Evolutionary conservation across 1,140 invertebrate species (phyloP), one percentile per base, ranked within the genome.

Genomic region (Whitmania pigra): DNA sequence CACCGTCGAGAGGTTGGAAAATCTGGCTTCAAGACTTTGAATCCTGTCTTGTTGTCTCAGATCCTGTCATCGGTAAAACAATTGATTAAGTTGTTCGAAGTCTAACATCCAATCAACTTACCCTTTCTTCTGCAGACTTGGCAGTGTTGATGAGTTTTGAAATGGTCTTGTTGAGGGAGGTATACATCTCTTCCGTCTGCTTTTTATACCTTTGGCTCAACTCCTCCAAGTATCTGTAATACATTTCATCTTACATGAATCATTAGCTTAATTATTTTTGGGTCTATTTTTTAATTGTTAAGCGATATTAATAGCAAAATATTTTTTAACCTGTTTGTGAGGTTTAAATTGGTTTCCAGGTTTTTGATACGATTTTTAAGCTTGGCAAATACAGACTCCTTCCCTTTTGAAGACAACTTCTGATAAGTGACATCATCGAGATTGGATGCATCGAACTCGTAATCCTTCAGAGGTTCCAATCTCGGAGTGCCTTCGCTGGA

Each of bases 341-440:
- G 83, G 4, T 93, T 94, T 87, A 98, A 93, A 82, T 99, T 98
- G 69, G 90, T 85, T 82, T 99, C 95, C 72, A 99, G 83, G 72
- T 89, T 88, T 87, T 95, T 95, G 36, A 99, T 94, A 78, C 93
- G 88, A 83, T 97, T 98, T 53, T 90, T 93, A 31, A 99, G 83
- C 75, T 94, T 86, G 76, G 97, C 87, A 80, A 98, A 96, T 29
- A 97, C 91, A 5, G 93, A 94, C 83, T 98, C 94, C 75, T 74
- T 74, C 40, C 53, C 57, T 63, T 67, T 70, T 3, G 70, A 27
- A 31, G 67, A 53, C 70, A 60, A 9, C 49, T 67, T 40, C 27
- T 74, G 69, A 72, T 60, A 18, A 57, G 71, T 55, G 22, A 74
- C 67, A 18, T 73, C 71, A 71, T 67, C 67, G 20, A 70, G 17